Conservation (phyloP, 2,888 invertebrate genomes). For the Noctua comes region DNA sequence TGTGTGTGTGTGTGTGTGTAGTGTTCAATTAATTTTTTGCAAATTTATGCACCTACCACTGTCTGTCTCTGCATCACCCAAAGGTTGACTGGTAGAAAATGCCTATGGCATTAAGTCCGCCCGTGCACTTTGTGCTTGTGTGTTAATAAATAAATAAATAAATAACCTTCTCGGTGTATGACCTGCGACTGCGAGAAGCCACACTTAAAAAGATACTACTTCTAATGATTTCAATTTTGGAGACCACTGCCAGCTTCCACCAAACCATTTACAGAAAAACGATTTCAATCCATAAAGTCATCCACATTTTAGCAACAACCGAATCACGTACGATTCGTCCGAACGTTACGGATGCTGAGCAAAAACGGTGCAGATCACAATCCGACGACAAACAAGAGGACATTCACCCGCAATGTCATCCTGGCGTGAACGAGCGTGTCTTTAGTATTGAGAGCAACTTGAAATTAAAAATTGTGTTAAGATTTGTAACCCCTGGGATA, state of each 20-base stretch:
- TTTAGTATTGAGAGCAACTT: conserved; percentile 27
- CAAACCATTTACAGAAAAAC: neutral
- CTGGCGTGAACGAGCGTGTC: conserved; percentile 32
- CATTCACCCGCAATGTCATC: conserved; percentile 55
- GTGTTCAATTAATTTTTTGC: too few species aligned
- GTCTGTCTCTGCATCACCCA: too few species aligned
- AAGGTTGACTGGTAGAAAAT: too few species aligned
- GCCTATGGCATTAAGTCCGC: too few species aligned
- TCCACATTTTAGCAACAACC: conserved; percentile 11
- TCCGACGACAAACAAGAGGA: conserved; percentile 56
- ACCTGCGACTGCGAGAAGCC: neutral
- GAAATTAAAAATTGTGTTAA: conserved; percentile 10
- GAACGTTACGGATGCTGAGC: conserved; percentile 56
- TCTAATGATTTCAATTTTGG: neutral
- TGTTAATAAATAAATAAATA: too few species aligned
- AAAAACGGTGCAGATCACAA: conserved; percentile 59
- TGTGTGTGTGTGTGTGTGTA: too few species aligned
- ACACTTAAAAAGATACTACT: neutral
- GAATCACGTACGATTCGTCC: conserved; percentile 37
- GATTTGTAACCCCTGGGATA: neutral
- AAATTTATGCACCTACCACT: too few species aligned
- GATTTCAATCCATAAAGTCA: neutral
- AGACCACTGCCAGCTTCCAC: neutral
- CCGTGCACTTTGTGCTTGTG: too few species aligned
- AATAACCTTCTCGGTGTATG: neutral